Evolutionary conservation across 2,888 invertebrate species (phyloP).

Genomic region (Ochlodes sylvanus): DNA sequence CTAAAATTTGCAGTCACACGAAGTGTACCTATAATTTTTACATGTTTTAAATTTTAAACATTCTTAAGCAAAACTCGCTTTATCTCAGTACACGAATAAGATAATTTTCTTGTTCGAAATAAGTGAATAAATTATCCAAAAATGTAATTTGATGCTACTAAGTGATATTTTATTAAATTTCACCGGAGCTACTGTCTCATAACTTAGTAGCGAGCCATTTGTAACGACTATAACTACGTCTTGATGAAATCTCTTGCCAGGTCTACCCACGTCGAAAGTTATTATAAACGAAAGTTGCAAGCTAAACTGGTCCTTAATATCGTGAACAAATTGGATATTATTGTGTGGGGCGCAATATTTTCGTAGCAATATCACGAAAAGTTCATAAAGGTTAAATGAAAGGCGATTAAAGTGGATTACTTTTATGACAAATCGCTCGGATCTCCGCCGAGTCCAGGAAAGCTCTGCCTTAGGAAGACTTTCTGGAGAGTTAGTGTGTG

Average conservation of each 20-base stretch:
- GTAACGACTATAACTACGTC: slow-evolving; percentile 22
- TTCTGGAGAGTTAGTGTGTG: too few species aligned
- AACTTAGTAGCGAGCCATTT: slow-evolving; percentile 27
- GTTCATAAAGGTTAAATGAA: slow-evolving; percentile 24
- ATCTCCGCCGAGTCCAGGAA: neutral
- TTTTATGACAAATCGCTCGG: slow-evolving; percentile 3
- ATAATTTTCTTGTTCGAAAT: neutral
- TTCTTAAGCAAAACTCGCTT: neutral
- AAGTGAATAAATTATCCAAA: slow-evolving; percentile 19
- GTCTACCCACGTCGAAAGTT: slow-evolving; percentile 2
- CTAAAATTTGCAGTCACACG: too few species aligned
- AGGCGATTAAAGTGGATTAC: slow-evolving; percentile 27
- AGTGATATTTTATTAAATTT: slow-evolving; percentile 28
- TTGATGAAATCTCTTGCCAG: slow-evolving; percentile 19
- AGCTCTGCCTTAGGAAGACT: too few species aligned
- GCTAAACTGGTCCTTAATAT: slow-evolving; percentile 11
- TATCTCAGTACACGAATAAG: neutral
- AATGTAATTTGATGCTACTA: slow-evolving; percentile 17
- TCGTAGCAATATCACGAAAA: slow-evolving; percentile 19
- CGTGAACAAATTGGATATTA: neutral
- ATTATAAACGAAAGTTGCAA: slow-evolving; percentile 9
- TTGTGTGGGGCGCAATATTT: neutral
- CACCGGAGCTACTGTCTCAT: slow-evolving; percentile 9
- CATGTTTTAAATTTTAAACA: too few species aligned
- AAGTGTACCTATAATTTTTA: too few species aligned